Conservation (phyloP, 2,113 vertebrate species). For the Ondatra zibethicus region DNA sequence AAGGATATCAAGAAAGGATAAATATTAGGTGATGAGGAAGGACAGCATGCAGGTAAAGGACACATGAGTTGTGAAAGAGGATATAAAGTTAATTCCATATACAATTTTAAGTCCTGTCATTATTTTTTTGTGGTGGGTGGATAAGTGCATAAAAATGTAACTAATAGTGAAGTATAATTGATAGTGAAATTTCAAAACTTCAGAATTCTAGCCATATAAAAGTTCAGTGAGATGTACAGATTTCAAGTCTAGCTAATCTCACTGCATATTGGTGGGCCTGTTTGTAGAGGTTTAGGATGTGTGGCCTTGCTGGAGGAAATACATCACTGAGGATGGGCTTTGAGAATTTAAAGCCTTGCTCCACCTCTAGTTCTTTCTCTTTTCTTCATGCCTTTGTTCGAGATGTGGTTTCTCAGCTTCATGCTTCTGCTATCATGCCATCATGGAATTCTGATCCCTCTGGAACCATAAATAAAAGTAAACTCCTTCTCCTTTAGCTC, state of each 20-base stretch:
- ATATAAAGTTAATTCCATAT: not conserved
- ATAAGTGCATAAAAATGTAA: not conserved
- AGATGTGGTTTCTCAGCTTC: not conserved
- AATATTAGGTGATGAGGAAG: not conserved
- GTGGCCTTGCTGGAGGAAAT: not conserved
- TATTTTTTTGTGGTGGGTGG: not conserved
- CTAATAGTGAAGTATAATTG: not conserved
- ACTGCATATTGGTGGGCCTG: not conserved
- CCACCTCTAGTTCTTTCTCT: not conserved
- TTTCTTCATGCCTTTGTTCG: not conserved
- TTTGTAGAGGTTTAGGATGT: not conserved
- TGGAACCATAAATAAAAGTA: not conserved
- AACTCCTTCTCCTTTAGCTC: not conserved
- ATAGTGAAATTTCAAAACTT: not conserved
- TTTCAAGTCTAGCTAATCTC: not conserved
- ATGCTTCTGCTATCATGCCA: not conserved
- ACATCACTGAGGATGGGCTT: not conserved
- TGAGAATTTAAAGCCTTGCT: not conserved
- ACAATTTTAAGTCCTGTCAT: not conserved
- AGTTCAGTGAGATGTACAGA: not conserved
- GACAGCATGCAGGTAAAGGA: not conserved
- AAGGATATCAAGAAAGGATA: not conserved
- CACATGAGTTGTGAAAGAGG: not conserved
- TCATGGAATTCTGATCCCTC: not conserved
- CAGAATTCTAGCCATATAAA: not conserved